phyloP scores from a whole-genome alignment of 1,140 invertebrate species.

The Ostrea denselamellosa region DNA sequence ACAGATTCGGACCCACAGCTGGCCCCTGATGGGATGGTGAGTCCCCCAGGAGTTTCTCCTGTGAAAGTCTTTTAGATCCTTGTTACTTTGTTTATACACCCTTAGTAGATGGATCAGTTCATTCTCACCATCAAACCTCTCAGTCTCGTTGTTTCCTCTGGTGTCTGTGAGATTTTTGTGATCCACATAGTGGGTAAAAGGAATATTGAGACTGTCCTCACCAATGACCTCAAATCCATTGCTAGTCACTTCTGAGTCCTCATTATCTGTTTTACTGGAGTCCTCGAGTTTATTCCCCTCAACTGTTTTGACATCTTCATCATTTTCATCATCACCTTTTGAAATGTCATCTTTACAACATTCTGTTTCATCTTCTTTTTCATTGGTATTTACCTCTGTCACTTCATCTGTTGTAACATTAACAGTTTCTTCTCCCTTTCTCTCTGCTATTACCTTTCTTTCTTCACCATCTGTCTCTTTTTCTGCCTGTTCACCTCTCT shows the following conservation, averaged over 20 bases:
- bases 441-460: neutral
- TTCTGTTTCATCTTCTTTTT: neutral
- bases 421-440: neutral
- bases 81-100: neutral
- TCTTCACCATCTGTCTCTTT: neutral
- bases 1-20: slow-evolving; percentile 11
- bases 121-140: neutral
- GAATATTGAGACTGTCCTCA: neutral
- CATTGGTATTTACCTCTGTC: neutral
- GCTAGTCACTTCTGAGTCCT: neutral
- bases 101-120: neutral
- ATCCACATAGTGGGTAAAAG: slow-evolving; percentile 29
- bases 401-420: neutral
- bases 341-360: neutral
- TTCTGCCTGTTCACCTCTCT: neutral
- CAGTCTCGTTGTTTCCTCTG: neutral
- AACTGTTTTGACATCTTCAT: neutral
- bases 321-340: neutral
- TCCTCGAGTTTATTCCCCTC: neutral
- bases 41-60: neutral
- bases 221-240: slow-evolving; percentile 3
- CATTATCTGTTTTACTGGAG: neutral
- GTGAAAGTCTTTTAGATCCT: slow-evolving; percentile 6
- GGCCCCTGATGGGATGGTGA: neutral
- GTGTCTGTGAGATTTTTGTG: neutral